Evolutionary conservation across 2,113 vertebrate species (phyloP).

Genomic region (Myotis brandtii): DNA sequence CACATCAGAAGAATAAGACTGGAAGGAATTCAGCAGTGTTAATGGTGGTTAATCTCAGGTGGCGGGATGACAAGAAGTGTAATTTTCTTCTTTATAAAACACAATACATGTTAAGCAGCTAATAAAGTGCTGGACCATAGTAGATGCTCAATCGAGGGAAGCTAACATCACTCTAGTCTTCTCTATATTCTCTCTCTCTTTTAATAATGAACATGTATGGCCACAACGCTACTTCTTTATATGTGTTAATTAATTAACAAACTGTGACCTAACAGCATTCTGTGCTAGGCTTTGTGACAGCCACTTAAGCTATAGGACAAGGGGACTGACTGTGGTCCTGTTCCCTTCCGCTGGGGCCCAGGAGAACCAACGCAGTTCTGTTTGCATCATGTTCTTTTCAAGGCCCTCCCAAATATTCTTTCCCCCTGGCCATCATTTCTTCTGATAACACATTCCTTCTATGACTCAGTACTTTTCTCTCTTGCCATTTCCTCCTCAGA

Average conservation of each 20-base stretch:
- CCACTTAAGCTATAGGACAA: background rate
- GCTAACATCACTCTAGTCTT: background rate
- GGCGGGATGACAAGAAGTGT: background rate
- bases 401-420: background rate
- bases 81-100: constrained; percentile 26
- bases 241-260: background rate
- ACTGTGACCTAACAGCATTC: background rate
- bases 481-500: constrained; percentile 52
- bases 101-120: background rate
- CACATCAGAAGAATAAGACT: background rate
- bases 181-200: background rate
- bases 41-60: background rate
- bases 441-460: constrained; percentile 18
- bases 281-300: background rate
- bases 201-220: background rate
- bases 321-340: background rate
- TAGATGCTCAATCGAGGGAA: background rate
- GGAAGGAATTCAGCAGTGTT: background rate
- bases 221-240: background rate
- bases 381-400: constrained; percentile 35
- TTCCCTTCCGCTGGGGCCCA: background rate
- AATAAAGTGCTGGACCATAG: background rate
- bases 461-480: constrained; percentile 75
- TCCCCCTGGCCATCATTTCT: background rate
- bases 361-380: background rate